Percentiles rank a stretch among this genome's conserved stretches.
Conservation (phyloP, 2,113 vertebrate species). For the Eolophus roseicapilla region DNA sequence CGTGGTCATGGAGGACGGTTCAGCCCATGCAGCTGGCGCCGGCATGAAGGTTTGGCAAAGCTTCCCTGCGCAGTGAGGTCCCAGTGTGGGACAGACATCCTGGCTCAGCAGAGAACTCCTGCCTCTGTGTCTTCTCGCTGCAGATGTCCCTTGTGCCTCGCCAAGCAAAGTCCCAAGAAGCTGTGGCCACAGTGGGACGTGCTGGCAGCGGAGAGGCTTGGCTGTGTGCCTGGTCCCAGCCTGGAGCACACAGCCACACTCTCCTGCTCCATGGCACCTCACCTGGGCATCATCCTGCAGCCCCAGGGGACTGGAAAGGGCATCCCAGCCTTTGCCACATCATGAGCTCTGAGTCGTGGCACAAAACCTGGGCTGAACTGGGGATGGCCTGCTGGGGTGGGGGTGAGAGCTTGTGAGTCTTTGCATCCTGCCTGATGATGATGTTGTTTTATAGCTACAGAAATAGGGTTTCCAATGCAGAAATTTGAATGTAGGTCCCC, state of each 20-base stretch:
- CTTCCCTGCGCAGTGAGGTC: background rate
- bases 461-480: background rate
- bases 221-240: background rate
- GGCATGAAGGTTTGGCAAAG: background rate
- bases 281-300: background rate
- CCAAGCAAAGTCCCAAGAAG: slow-evolving; percentile 5
- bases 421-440: background rate
- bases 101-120: background rate
- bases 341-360: background rate
- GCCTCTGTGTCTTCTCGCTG: background rate
- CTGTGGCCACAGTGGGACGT: background rate
- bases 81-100: fast-evolving
- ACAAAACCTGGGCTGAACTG: background rate
- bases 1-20: background rate
- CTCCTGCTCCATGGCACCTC: background rate
- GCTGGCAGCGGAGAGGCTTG: background rate
- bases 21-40: fast-evolving
- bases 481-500: background rate
- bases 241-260: background rate
- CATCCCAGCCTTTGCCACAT: background rate
- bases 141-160: background rate
- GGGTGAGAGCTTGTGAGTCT: background rate
- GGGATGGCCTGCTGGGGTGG: background rate
- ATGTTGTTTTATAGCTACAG: background rate
- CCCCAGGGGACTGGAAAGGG: background rate